Base-by-base conservation (phyloP, 2,888 invertebrate genomes). In the Anoncus sp. region DNA sequence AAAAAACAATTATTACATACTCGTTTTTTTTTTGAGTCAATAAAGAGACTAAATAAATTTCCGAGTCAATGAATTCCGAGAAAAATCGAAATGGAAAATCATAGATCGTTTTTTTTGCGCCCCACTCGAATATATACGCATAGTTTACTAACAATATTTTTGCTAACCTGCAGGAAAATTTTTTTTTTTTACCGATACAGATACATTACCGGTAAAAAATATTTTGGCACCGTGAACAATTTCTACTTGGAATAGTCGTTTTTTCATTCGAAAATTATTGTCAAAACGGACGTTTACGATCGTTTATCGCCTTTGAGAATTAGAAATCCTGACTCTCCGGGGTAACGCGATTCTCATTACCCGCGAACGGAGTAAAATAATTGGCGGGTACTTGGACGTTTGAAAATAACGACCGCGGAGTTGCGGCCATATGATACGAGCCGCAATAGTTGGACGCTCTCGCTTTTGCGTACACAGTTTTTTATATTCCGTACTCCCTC, bases 321-420 rank as follows among this genome's bases (percentile, higher is more conserved):
- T 74, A 49, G 70, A 72, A 77, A 73, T 73, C 77, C 51, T 38
- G 69, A 45, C 38, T 67, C 67, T 65, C 20, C 55, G 55, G 76
- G 77, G 45, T 47, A 53, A 49, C n/a, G 9, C n/a, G 22, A 51
- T 49, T 35, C 65, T 57, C 69, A 20, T 14, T 27, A 69, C 31
- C 35, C 18, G 20, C 62, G 24, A 20, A 22, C 53, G 62, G 53
- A 35, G 47, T 10, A 57, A 47, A 12, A 67, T 77, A 77, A 77
- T 77, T 77, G 72, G 77, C 67, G 55, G 77, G 72, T 77, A n/a
- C n/a, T n/a, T n/a, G n/a, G n/a, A 62, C 67, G 72, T 67, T 72
- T 72, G 62, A n/a, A n/a, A 77, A 77, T 77, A 77, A 77, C 77
- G 40, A 72, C 51, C 67, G 49, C 47, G 47, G 35, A 40, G 55